Evolutionary conservation across 2,888 invertebrate species (phyloP), one percentile per base, ranked within the genome.

Genomic region (Bursaphelenchus okinawaensis): DNA sequence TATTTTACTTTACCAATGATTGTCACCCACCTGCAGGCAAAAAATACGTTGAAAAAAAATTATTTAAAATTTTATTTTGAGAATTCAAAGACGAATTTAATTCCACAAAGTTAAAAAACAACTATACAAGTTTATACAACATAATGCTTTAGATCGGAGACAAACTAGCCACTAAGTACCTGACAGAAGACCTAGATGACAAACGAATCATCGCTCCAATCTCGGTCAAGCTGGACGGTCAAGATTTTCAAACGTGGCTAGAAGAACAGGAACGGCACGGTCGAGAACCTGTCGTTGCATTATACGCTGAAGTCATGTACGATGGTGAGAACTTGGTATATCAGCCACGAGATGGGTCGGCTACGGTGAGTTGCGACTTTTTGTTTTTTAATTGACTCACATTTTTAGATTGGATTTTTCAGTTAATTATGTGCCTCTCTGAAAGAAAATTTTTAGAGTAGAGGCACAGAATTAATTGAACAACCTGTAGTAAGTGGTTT

Each of bases 271-370:
- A 51, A 16, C 20, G 19, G 19, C 69, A 65, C 23, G 51, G 64
- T 50, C 55, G 65, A n/a, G 62, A 62, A 28, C 63, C 55, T 1
- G 23, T 63, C 6, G 28, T 71, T 12, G 73, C 63, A 1, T 24
- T 71, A 19, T 73, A 74, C 57, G 73, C 73, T 26, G 67, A 74
- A 7, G 77, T 76, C 20, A 56, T 67, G 16, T 57, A 66, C 59
- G 63, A 68, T 7, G 74, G 71, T 3, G 68, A 69, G 52, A 78
- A 78, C 58, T 60, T 78, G 7, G 78, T 68, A 7, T 40, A 72
- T n/a, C 71, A 77, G 26, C 75, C 76, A 4, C 65, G 65, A 7
- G 64, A 70, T 27, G 67, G 40, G 40, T 16, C n/a, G 40, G 40
- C 40, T 12, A 40, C 40, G 12, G 40, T 40, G n/a, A 40, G 40